phyloP scores from a whole-genome alignment of 2,888 invertebrate genomes.

The Neocrepidodera transversa region DNA sequence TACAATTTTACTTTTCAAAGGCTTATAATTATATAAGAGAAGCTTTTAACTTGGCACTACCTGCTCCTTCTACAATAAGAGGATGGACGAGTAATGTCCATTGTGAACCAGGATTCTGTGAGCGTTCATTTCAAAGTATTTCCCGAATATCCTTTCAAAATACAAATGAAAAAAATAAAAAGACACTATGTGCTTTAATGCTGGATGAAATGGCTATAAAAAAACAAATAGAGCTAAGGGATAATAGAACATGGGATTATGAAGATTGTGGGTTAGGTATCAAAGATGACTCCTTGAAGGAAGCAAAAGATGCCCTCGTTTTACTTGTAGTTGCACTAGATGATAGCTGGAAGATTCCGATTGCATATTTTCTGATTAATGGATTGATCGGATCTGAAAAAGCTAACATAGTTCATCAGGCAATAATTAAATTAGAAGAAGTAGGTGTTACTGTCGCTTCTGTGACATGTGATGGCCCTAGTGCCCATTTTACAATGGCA shows the following conservation, averaged over 20 bases:
- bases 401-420: conserved; percentile 33
- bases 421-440: conserved; percentile 30
- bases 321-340: conserved; percentile 38
- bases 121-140: conserved; percentile 38
- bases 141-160: too few relatives aligned
- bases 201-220: conserved; percentile 46
- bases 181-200: conserved; percentile 40
- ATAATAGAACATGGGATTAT: conserved; percentile 33
- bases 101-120: conserved; percentile 40
- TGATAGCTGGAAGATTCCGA: conserved; percentile 42
- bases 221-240: conserved; percentile 38
- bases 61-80: conserved; percentile 35
- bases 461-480: conserved; percentile 41
- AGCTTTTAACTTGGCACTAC: conserved; percentile 32
- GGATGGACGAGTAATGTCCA: conserved; percentile 39
- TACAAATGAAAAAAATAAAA: conserved; percentile 10
- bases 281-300: conserved; percentile 40
- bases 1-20: conserved; percentile 38
- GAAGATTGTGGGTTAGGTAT: conserved; percentile 38
- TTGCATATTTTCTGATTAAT: conserved; percentile 44
- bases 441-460: conserved; percentile 33
- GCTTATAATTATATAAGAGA: conserved; percentile 35
- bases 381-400: conserved; percentile 34
- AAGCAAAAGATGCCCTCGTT: conserved; percentile 40
- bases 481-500: conserved; percentile 32